Evolutionary conservation across 2,113 vertebrate genomes (phyloP).

Genomic region (Carettochelys insculpta): DNA sequence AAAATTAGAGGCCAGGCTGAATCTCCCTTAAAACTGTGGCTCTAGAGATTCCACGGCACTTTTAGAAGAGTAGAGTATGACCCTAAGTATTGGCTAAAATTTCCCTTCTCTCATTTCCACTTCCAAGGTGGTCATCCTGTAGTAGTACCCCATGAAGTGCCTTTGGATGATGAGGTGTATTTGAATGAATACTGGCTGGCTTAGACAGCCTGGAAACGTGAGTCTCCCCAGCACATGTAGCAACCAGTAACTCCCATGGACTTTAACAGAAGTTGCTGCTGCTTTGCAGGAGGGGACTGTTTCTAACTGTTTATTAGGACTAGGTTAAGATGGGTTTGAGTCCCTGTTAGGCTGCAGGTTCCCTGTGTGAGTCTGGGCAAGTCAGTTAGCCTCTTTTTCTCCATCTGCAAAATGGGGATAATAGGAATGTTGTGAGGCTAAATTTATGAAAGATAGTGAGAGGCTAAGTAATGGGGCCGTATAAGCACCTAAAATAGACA

Average conservation of each 20-base stretch:
- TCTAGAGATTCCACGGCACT: neutral
- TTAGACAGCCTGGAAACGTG: neutral
- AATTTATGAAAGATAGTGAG: neutral
- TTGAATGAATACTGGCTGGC: neutral
- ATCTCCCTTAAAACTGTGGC: neutral
- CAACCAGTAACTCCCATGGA: neutral
- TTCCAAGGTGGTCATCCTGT: neutral
- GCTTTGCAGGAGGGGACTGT: neutral
- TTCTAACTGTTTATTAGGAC: neutral
- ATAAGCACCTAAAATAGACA: neutral
- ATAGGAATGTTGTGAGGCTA: neutral
- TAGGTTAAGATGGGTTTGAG: neutral
- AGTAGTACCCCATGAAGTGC: neutral
- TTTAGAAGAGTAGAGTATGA: neutral
- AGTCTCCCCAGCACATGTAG: neutral
- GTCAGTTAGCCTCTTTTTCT: neutral
- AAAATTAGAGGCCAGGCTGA: neutral
- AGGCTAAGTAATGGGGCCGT: neutral
- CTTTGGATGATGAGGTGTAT: neutral
- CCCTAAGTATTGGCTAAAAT: neutral
- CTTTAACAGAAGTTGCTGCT: neutral
- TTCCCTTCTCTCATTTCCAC: neutral
- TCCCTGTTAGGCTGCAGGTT: neutral
- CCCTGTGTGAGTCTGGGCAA: neutral
- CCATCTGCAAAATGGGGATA: neutral